Conservation (phyloP, 2,113 vertebrate species). For the Sigmodon hispidus region DNA sequence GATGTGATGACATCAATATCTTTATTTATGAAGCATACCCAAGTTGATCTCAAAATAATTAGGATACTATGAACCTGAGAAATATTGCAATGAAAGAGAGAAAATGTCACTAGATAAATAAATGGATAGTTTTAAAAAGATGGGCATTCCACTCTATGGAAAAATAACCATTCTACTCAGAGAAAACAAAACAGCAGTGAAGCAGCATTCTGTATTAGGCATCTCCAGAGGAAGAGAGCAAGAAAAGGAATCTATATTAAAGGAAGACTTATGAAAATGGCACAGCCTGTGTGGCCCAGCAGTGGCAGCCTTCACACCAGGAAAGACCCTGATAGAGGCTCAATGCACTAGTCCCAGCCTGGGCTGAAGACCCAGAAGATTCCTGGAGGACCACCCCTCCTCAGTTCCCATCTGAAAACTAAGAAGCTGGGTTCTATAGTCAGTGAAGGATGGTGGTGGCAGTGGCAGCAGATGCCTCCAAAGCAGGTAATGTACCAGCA, state of each 20-base stretch:
- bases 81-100: background rate
- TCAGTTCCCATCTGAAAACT: no score
- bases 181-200: background rate
- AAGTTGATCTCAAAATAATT: background rate
- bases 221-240: background rate
- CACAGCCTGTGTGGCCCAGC: background rate
- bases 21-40: background rate
- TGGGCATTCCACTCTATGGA: background rate
- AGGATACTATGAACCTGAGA: background rate
- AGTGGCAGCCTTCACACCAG: background rate
- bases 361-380: background rate
- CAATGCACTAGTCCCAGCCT: background rate
- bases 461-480: background rate
- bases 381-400: background rate
- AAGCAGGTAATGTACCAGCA: no score
- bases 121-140: slow-evolving; percentile 30
- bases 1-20: background rate
- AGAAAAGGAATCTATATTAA: background rate
- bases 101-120: slow-evolving; percentile 8
- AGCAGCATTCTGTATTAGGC: background rate
- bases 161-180: slow-evolving; percentile 5
- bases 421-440: background rate
- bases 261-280: background rate
- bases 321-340: background rate
- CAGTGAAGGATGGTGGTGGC: background rate